Conservation (phyloP, 2,888 invertebrate genomes). For the Metopia argyrocephala region DNA sequence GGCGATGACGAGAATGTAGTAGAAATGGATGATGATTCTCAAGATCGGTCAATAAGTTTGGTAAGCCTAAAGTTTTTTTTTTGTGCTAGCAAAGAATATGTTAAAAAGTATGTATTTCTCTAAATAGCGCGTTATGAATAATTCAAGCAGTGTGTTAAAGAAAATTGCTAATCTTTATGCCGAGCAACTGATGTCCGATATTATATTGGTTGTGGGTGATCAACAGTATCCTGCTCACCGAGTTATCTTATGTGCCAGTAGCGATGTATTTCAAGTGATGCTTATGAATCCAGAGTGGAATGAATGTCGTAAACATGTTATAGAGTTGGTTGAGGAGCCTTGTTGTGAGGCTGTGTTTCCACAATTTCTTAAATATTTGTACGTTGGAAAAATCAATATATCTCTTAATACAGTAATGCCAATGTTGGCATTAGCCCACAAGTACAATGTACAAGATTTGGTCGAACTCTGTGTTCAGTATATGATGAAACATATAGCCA, state of each 20-base stretch:
- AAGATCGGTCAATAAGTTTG: constrained; percentile 63
- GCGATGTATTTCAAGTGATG: constrained; percentile 99
- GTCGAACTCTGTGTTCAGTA: constrained; percentile 90
- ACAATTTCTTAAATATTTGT: constrained; percentile 90
- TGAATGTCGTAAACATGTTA: constrained; percentile 90
- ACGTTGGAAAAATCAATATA: constrained; percentile 93
- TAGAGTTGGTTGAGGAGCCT: constrained; percentile 91
- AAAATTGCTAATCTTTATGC: constrained; percentile 91
- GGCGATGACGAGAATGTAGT: constrained; percentile 46
- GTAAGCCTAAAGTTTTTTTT: constrained; percentile 56
- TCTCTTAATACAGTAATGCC: constrained; percentile 91
- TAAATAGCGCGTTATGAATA: constrained; percentile 85
- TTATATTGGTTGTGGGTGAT: constrained; percentile 89
- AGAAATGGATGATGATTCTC: constrained; percentile 59
- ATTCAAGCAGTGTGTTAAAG: constrained; percentile 88
- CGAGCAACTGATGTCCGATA: constrained; percentile 93
- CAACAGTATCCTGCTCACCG: constrained; percentile 92
- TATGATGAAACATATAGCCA: constrained; percentile 92
- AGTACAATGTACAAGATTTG: constrained; percentile 95
- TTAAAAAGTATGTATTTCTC: neutral
- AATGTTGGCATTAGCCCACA: constrained; percentile 93
- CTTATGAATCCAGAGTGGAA: constrained; percentile 95
- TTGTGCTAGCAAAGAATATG: neutral
- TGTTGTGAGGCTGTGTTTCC: constrained; percentile 92
- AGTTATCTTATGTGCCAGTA: constrained; percentile 94